A percentile compares a stretch with the other conserved stretches of the same genome.
These are phyloP conservation scores for Colossoma macropomum DNA, from an alignment of 2,113 vertebrate genomes.

Conservation along the genomic window DNA sequence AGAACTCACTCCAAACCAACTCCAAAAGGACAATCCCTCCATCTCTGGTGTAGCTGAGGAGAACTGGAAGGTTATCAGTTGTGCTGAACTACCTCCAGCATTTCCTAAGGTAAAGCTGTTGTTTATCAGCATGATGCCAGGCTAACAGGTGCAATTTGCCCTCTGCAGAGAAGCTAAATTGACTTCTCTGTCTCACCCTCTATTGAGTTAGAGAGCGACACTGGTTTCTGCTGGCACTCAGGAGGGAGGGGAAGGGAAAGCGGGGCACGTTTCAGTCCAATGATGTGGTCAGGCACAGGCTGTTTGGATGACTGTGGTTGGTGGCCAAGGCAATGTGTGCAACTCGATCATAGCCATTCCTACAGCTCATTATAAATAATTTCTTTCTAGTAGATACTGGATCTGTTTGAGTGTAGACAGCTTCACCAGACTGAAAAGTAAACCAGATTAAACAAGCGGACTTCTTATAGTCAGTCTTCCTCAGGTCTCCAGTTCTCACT, in stretches of 20 bases:
- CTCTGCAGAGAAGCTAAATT: constrained; percentile 73
- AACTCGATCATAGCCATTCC: not conserved
- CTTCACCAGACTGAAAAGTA: not conserved
- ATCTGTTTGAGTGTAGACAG: not conserved
- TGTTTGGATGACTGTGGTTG: constrained; percentile 22
- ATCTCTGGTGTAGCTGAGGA: not conserved
- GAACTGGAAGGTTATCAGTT: constrained; percentile 6
- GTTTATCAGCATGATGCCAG: constrained; percentile 57
- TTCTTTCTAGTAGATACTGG: not conserved
- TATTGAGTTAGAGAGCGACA: constrained; percentile 72
- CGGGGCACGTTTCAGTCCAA: not conserved
- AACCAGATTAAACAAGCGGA: not conserved
- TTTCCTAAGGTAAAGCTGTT: constrained; percentile 51
- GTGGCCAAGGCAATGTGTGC: not conserved
- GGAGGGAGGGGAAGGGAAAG: not conserved
- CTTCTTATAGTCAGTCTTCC: not conserved
- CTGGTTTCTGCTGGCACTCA: constrained; percentile 63
- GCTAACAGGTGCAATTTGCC: constrained; percentile 69
- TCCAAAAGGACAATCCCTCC: not conserved
- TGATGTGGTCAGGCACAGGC: not conserved
- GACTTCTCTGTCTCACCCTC: constrained; percentile 71
- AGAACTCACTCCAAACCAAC: not conserved
- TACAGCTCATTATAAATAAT: not conserved
- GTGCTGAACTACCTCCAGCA: constrained; percentile 40
- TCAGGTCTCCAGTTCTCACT: not conserved